Evolutionary conservation across 2,797 vertebrate genomes (phyloP), one percentile per base, ranked within the genome.

Genomic region (Helostoma temminkii): DNA sequence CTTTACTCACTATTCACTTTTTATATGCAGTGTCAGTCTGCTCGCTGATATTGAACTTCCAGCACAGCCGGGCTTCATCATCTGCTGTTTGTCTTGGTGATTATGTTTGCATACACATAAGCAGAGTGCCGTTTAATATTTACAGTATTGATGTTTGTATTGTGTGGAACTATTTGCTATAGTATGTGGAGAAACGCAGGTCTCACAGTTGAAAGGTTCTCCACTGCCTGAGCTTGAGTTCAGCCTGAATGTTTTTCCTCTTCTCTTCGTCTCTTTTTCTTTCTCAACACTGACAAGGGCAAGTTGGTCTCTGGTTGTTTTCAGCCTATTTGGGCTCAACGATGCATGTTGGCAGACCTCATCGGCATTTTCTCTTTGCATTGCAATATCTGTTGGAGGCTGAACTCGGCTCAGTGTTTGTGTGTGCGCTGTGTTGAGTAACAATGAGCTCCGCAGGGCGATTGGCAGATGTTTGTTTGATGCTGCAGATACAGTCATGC

Each of bases 401-500:
- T 74, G 70, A 76, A 69, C 74, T 76, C 36, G 11, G 64, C 75
- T 82, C 71, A 25, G 70, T 5, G 24, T 69, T 68, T 81, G 72
- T 69, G 72, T 69, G 73, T 26, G 67, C 71, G 48, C 66, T 5
- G 67, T 66, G 62, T 88, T 86, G 86, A 72, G 85, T 71, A 86
- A 88, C 82, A 72, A 71, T 64, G 80, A 81, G 74, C 81, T 88
- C 85, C 42, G 66, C 66, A 26, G 83, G 80, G 84, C 68, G 61
- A 82, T 81, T 87, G 88, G 83, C 84, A 89, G 84, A 84, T 73
- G 81, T 77, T 69, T 74, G 76, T 78, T 76, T 77, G 74, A 73
- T 77, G 83, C 74, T 63, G 80, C 75, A 82, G 85, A 88, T 76
- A 84, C 73, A 84, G 84, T 85, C 76, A 67, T 70, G 83, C 71